Base-by-base conservation (phyloP, 2,797 vertebrate species). In the Neosilurus mollespiculum region DNA sequence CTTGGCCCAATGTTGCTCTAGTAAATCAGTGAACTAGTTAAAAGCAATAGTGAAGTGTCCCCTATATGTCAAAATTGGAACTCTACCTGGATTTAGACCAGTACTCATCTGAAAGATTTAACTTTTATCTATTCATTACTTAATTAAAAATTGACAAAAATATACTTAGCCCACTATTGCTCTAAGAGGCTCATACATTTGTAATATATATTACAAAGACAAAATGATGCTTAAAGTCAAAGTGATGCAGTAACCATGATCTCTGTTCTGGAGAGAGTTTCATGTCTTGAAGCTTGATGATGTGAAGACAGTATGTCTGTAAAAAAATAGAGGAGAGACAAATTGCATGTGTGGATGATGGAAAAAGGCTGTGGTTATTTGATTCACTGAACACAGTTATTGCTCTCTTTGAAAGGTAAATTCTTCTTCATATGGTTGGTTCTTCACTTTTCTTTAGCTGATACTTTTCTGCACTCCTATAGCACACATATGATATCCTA, bases 321-420 rank as follows among this genome's bases (percentile, higher is more conserved):
- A 26, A 58, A 58, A 14, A 58, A 56, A 73, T n/a, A 4, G 51
- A 56, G 53, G 71, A 30, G 15, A 20, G 9, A 9, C n/a, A 30
- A 56, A 73, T 37, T 37, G 54, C 18, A 30, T n/a, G 20, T 37
- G 56, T 77, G 56, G 75, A 62, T 8, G 12, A 43, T 43, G 75
- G 10, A 62, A 15, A 30, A 26, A 34, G 16, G 20, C 20, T 37
- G 20, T 59, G 2, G 26, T n/a, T 61, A 43, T 61, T 11, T 14
- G 6, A 61, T 61, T 22, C 30, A 59, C 30, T 61, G 56, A 77
- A n/a, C 54, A 77, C 9, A n/a, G 43, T 76, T 11, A 59, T 61
- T 59, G 73, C 54, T 11, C 61, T 14, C 34, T 77, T 22, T 43
- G 20, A 61, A 77, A n/a, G 30, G 30, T 75, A 58, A 76, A 76